Percentiles rank a stretch among this genome's conserved stretches.
Evolutionary conservation across 2,888 invertebrate genomes (phyloP).

Genomic region (Uloborus plumipes): DNA sequence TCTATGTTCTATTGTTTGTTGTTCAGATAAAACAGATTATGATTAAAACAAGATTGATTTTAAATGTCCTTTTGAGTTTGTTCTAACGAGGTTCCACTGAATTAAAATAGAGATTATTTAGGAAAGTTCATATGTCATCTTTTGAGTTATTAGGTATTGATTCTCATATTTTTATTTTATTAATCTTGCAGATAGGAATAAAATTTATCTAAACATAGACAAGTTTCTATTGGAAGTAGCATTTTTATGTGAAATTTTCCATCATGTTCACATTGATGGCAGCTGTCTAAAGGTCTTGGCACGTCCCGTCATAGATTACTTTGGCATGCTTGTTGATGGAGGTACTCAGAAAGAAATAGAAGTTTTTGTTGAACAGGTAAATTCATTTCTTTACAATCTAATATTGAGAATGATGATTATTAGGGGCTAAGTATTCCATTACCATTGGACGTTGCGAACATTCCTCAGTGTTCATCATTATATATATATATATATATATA

Average conservation of each 20-base stretch:
- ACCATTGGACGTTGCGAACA: no score
- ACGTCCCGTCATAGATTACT: slow-evolving; percentile 34
- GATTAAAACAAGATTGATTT: no score
- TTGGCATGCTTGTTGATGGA: slow-evolving; percentile 49
- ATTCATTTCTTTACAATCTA: no score
- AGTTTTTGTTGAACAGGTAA: slow-evolving; percentile 49
- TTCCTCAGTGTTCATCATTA: no score
- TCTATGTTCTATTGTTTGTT: no score
- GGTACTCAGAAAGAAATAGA: slow-evolving; percentile 49
- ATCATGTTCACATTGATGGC: slow-evolving; percentile 38
- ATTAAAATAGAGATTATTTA: neutral
- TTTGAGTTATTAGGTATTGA: neutral
- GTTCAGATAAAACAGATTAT: no score
- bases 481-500: no score
- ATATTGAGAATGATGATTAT: no score
- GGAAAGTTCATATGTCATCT: neutral
- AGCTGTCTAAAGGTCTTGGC: slow-evolving; percentile 23
- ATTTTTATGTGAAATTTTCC: slow-evolving; percentile 44
- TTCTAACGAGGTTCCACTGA: no score
- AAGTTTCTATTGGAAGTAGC: slow-evolving; percentile 39
- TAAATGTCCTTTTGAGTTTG: no score
- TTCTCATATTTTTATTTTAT: neutral
- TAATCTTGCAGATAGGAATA: slow-evolving; percentile 34
- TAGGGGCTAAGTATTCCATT: no score
- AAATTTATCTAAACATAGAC: slow-evolving; percentile 24